phyloP scores from a whole-genome alignment of 2,113 vertebrate species.

The Mormyrus lacerda region DNA sequence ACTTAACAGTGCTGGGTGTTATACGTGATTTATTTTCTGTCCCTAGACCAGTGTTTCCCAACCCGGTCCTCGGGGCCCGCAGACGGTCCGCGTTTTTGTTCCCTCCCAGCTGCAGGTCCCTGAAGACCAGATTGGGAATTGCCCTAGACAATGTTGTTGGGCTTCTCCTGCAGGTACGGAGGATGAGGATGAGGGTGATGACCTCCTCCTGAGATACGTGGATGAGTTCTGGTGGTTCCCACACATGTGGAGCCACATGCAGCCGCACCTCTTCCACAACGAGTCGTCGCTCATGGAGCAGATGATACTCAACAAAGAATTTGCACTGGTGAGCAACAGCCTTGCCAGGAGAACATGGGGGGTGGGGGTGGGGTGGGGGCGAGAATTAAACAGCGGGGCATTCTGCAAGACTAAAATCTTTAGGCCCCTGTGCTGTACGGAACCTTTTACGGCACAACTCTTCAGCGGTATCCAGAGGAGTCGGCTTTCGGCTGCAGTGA shows the following conservation, averaged over 20 bases:
- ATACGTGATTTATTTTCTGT: background rate
- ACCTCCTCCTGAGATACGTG: conserved; percentile 77
- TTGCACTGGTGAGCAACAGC: conserved; percentile 80
- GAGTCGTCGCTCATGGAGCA: conserved; percentile 91
- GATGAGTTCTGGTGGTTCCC: conserved; percentile 99
- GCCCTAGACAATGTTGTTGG: background rate
- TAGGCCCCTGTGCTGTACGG: background rate
- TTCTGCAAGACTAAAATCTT: background rate
- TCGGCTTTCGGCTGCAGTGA: background rate
- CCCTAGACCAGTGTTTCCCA: background rate
- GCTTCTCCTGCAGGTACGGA: conserved; percentile 62
- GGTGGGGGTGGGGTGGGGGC: background rate
- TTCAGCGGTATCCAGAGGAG: background rate
- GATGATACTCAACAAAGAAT: conserved; percentile 98
- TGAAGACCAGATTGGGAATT: background rate
- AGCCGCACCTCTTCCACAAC: conserved; percentile 96
- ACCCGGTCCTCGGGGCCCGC: background rate
- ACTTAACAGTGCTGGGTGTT: background rate
- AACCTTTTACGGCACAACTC: background rate
- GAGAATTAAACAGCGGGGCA: background rate
- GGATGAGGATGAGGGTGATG: conserved; percentile 87
- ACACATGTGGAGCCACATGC: conserved; percentile 99
- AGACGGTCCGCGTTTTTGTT: background rate
- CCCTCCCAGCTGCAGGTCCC: background rate
- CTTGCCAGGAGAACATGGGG: background rate